Evolutionary conservation across 2,113 vertebrate species (phyloP).

Genomic region (Corythoichthys haematopterus): DNA sequence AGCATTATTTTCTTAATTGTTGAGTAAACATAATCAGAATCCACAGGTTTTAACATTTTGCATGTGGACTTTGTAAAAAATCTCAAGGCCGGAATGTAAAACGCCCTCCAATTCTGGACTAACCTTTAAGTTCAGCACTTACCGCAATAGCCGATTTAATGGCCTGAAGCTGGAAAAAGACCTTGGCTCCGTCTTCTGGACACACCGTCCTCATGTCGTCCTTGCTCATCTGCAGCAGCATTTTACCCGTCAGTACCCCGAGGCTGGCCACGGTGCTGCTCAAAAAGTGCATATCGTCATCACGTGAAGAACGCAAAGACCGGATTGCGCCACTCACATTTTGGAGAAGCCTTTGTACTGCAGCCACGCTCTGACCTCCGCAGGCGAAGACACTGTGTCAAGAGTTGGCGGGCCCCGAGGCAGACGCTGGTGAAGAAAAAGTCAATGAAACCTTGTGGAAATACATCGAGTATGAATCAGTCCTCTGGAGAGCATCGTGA

Average conservation of each 20-base stretch:
- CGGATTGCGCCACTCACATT: constrained; percentile 66
- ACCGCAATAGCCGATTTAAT: constrained; percentile 73
- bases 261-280: constrained; percentile 78
- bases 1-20: too few species aligned
- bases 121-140: constrained; percentile 25
- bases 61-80: too few species aligned
- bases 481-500: background rate
- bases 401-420: constrained; percentile 47
- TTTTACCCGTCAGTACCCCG: constrained; percentile 74
- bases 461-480: background rate
- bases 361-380: constrained; percentile 84
- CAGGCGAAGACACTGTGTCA: constrained; percentile 66
- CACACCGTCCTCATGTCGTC: constrained; percentile 75
- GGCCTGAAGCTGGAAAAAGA: constrained; percentile 77
- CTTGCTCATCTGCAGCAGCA: constrained; percentile 75
- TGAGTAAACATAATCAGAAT: too few species aligned
- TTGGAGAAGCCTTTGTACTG: constrained; percentile 78
- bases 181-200: constrained; percentile 77
- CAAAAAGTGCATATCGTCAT: background rate
- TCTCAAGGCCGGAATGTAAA: too few species aligned
- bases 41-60: too few species aligned
- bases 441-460: background rate
- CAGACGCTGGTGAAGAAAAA: constrained; percentile 21
- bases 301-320: background rate
- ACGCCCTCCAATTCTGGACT: too few species aligned